Percentiles rank a stretch among this genome's conserved stretches.
These are phyloP conservation scores for Nasonia giraulti DNA, from an alignment of 1,140 invertebrate species.

Conservation along the genomic window DNA sequence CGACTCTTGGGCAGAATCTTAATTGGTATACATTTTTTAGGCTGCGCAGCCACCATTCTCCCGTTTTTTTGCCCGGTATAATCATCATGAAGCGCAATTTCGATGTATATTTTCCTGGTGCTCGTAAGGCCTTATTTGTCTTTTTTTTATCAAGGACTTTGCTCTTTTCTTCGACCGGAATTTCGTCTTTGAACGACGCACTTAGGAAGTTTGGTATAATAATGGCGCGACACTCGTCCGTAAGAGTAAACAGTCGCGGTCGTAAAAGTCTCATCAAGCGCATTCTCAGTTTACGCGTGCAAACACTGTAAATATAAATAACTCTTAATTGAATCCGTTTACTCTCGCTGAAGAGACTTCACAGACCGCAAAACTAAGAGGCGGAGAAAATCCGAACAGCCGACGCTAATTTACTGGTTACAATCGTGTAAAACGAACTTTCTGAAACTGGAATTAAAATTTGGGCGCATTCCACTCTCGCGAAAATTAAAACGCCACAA, in stretches of 20 bases:
- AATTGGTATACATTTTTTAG: slow-evolving; percentile 13
- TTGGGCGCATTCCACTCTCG: too few relatives aligned
- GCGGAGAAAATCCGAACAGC: too few relatives aligned
- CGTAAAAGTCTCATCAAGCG: not conserved
- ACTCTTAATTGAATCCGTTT: too few relatives aligned
- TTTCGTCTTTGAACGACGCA: not conserved
- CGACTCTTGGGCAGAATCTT: slow-evolving; percentile 1
- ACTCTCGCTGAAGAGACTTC: too few relatives aligned
- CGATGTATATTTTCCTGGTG: not conserved
- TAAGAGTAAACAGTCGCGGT: not conserved
- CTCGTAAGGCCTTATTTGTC: not conserved
- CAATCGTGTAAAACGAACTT: too few relatives aligned
- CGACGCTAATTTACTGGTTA: too few relatives aligned
- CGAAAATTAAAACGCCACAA: too few relatives aligned
- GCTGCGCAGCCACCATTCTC: too few relatives aligned
- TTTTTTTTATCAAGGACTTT: not conserved
- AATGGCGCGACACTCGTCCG: not conserved
- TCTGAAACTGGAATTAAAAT: too few relatives aligned
- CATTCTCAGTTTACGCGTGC: too few relatives aligned
- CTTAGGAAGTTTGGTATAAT: not conserved
- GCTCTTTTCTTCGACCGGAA: not conserved
- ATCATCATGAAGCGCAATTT: not conserved
- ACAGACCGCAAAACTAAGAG: too few relatives aligned
- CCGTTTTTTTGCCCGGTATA: not conserved
- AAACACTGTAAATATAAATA: too few relatives aligned